These are phyloP conservation scores for Strix aluco DNA, from an alignment of 2,113 vertebrate species.

Conservation along the genomic window DNA sequence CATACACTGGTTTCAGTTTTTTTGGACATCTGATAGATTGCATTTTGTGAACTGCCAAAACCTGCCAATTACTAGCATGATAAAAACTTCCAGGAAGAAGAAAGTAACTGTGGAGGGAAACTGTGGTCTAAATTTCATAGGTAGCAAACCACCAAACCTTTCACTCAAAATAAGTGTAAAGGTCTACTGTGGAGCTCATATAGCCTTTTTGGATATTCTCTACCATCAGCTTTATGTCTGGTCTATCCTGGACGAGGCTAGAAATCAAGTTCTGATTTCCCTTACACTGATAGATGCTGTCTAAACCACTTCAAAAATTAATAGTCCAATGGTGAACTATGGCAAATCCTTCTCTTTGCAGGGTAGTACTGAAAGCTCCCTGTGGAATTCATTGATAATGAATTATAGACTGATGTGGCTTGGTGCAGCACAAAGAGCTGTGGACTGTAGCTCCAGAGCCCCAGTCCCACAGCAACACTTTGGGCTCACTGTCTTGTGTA, in stretches of 20 bases:
- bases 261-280: neutral
- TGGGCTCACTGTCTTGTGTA: neutral
- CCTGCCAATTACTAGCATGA: constrained; percentile 20
- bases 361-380: neutral
- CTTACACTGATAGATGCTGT: neutral
- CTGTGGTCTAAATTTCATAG: neutral
- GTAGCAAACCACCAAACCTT: neutral
- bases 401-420: neutral
- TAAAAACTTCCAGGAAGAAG: neutral
- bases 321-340: neutral
- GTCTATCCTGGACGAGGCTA: neutral
- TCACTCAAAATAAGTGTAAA: neutral
- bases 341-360: neutral
- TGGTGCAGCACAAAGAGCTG: neutral
- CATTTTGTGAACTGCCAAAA: constrained; percentile 54
- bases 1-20: neutral
- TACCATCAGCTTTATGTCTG: neutral
- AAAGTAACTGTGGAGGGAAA: constrained; percentile 15
- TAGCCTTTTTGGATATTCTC: neutral
- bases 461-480: neutral
- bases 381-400: neutral
- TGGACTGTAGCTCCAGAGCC: neutral
- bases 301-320: neutral
- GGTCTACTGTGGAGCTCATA: neutral
- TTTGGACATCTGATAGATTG: neutral